phyloP scores from a whole-genome alignment of 2,797 vertebrate genomes.

The Sebastes wilsoni region DNA sequence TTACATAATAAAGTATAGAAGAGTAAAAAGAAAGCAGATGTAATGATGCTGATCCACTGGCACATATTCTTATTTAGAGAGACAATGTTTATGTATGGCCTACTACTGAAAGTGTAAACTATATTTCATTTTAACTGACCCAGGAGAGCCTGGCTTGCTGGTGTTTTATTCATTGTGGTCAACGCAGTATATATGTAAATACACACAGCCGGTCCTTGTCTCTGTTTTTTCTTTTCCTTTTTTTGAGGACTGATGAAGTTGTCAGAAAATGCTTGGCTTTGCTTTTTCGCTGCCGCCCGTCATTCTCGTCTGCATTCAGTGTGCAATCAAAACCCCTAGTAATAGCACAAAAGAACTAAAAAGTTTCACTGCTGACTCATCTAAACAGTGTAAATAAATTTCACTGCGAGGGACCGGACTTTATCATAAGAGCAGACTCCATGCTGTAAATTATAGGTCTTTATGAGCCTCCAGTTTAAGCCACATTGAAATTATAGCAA shows the following conservation, averaged over 20 bases:
- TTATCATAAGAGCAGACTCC: constrained; percentile 35
- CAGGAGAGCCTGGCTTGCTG: constrained; percentile 55
- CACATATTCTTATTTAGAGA: constrained; percentile 77
- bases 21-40: constrained; percentile 78
- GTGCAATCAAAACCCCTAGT: constrained; percentile 56
- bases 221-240: constrained; percentile 34
- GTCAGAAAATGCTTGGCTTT: constrained; percentile 65
- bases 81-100: constrained; percentile 79
- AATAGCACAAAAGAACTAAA: constrained; percentile 43
- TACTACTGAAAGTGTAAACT: constrained; percentile 66
- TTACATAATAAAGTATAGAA: constrained; percentile 81
- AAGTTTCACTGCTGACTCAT: constrained; percentile 58
- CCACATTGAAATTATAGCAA: constrained; percentile 24
- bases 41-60: constrained; percentile 74
- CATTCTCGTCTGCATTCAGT: constrained; percentile 44
- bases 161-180: constrained; percentile 77
- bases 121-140: constrained; percentile 74
- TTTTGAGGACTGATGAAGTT: constrained; percentile 54
- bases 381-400: constrained; percentile 45
- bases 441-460: constrained; percentile 49
- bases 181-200: constrained; percentile 71
- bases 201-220: constrained; percentile 44
- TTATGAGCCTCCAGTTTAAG: constrained; percentile 35
- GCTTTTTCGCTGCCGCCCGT: constrained; percentile 52
- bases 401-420: constrained; percentile 31